These are phyloP conservation scores for Oenanthe oenanthe DNA, from an alignment of 2,113 vertebrate species.

Conservation along the genomic window DNA sequence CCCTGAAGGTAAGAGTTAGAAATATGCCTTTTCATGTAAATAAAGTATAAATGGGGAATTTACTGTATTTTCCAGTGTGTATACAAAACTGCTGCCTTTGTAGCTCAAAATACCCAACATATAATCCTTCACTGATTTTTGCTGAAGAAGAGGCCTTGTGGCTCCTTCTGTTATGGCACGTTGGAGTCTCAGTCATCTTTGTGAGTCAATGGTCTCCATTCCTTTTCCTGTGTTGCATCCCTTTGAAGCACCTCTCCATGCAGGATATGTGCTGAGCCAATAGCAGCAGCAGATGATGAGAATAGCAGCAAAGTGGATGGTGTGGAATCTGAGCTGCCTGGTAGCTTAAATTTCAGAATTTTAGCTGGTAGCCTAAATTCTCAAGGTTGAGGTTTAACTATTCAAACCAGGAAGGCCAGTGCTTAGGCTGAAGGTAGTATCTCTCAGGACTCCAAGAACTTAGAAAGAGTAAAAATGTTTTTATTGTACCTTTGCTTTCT, in stretches of 20 bases:
- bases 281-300: background rate
- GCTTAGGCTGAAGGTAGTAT: background rate
- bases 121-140: background rate
- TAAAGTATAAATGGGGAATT: background rate
- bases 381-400: background rate
- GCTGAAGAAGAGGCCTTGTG: background rate
- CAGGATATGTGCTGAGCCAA: background rate
- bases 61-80: background rate
- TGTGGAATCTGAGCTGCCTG: background rate
- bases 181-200: background rate
- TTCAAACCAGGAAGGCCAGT: background rate
- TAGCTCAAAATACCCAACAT: background rate
- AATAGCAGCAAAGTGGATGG: accelerated
- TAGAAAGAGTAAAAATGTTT: background rate
- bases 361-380: background rate
- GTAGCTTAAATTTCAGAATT: no score
- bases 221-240: background rate
- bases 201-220: background rate
- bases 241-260: background rate
- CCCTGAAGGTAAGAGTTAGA: constrained; percentile 72
- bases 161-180: background rate
- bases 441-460: background rate
- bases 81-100: background rate
- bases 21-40: background rate
- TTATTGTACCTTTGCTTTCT: background rate